Percentiles rank a stretch among this genome's conserved stretches.
Conservation (phyloP, 1,140 invertebrate genomes). For the Galleria mellonella region DNA sequence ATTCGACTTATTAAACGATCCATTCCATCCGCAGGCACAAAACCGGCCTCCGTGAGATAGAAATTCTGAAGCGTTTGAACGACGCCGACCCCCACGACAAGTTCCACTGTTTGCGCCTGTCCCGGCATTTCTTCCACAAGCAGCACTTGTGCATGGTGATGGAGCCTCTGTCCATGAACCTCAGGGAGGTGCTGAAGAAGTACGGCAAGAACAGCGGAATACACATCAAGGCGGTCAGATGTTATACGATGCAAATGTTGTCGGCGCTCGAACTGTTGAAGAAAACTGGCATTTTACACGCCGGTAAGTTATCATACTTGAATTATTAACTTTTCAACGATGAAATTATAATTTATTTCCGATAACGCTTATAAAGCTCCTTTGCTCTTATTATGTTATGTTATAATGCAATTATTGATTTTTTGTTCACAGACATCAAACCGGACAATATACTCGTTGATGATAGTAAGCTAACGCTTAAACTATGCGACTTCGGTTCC, state of each 20-base stretch:
- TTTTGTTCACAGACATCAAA: slow-evolving; percentile 86
- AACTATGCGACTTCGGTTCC: slow-evolving; percentile 99
- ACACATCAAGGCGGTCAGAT: slow-evolving; percentile 97
- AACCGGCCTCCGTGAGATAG: slow-evolving; percentile 97
- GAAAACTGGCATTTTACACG: slow-evolving; percentile 97
- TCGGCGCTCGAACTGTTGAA: slow-evolving; percentile 96
- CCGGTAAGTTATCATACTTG: slow-evolving; percentile 74
- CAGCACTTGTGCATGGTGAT: slow-evolving; percentile 99
- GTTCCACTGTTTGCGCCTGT: slow-evolving; percentile 96
- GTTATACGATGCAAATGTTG: slow-evolving; percentile 95
- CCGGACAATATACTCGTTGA: slow-evolving; percentile 99
- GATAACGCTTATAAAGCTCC: too few species aligned
- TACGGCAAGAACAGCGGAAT: slow-evolving; percentile 88
- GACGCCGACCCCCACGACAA: slow-evolving; percentile 98
- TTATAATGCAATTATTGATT: too few species aligned
- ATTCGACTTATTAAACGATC: too few species aligned
- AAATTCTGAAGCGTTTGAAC: slow-evolving; percentile 95
- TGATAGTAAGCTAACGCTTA: slow-evolving; percentile 96
- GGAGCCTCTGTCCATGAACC: slow-evolving; percentile 96
- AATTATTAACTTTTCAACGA: too few species aligned
- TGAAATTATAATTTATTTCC: too few species aligned
- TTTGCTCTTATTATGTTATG: too few species aligned
- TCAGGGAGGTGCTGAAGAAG: slow-evolving; percentile 94
- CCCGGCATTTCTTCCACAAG: slow-evolving; percentile 95
- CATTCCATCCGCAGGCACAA: slow-evolving; percentile 98